These are phyloP conservation scores for Latrodectus geometricus DNA, from an alignment of 1,140 invertebrate genomes.

Conservation along the genomic window DNA sequence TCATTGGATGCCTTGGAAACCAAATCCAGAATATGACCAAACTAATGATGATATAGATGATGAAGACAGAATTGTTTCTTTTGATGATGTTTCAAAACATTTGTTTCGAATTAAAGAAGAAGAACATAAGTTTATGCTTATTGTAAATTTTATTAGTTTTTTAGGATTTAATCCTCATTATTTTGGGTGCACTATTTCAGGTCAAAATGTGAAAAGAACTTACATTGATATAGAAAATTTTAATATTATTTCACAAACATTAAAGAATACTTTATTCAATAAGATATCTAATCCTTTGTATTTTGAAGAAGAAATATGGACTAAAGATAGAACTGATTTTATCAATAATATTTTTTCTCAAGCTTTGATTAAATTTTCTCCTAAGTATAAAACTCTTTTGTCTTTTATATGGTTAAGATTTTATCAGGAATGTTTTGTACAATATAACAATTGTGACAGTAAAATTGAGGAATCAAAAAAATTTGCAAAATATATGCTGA, in stretches of 20 bases:
- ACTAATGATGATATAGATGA: conserved; percentile 71
- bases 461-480: conserved; percentile 67
- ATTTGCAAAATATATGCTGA: conserved; percentile 68
- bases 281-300: background rate
- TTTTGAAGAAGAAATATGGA: background rate
- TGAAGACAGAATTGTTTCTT: conserved; percentile 70
- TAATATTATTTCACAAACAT: conserved; percentile 38
- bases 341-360: conserved; percentile 64
- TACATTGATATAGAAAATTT: conserved; percentile 60
- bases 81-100: conserved; percentile 69
- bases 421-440: background rate
- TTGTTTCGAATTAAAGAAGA: conserved; percentile 67
- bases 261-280: conserved; percentile 43
- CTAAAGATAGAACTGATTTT: conserved; percentile 50
- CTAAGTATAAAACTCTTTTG: conserved; percentile 62
- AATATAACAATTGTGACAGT: conserved; percentile 48
- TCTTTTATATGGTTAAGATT: conserved; percentile 60
- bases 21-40: conserved; percentile 66
- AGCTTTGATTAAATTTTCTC: conserved; percentile 63
- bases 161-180: conserved; percentile 65
- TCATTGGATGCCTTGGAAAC: conserved; percentile 71
- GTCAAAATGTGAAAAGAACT: background rate
- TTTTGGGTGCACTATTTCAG: background rate
- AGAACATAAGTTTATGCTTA: conserved; percentile 66
- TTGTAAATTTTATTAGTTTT: conserved; percentile 68